Evolutionary conservation across 1,140 invertebrate genomes (phyloP).

Genomic region (Drosophila ogumai): DNA sequence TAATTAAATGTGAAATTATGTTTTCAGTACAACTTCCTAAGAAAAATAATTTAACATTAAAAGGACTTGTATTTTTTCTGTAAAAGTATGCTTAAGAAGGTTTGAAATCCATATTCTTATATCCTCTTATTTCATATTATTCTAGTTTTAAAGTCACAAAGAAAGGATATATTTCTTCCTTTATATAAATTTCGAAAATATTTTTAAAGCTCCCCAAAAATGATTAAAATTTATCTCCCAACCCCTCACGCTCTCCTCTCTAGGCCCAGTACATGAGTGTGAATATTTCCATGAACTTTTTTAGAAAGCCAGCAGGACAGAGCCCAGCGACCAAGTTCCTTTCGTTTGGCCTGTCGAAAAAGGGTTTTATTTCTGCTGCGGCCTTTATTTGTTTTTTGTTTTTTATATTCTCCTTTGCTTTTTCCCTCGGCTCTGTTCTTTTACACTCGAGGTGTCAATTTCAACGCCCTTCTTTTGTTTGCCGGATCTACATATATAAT

Average conservation of each 20-base stretch:
- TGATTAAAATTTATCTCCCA: background rate
- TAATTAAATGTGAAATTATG: background rate
- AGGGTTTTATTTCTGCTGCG: slow-evolving; percentile 57
- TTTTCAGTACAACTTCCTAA: background rate
- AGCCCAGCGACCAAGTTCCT: slow-evolving; percentile 39
- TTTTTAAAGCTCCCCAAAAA: background rate
- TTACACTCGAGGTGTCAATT: slow-evolving; percentile 82
- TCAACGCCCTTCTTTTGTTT: slow-evolving; percentile 82
- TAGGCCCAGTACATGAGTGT: slow-evolving; percentile 12
- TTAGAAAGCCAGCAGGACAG: slow-evolving; percentile 61
- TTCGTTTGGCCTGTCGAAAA: slow-evolving; percentile 55
- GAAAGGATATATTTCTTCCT: fast-evolving
- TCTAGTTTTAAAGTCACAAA: background rate
- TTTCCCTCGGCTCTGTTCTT: slow-evolving; percentile 61
- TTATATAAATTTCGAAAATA: background rate
- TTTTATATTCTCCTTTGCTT: slow-evolving; percentile 28
- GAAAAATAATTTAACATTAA: background rate
- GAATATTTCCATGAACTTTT: slow-evolving; percentile 42
- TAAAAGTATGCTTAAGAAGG: too few relatives aligned
- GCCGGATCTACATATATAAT: slow-evolving; percentile 45
- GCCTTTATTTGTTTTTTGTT: slow-evolving; percentile 52
- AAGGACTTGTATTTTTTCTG: too few relatives aligned
- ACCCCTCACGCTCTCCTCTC: slow-evolving; percentile 22
- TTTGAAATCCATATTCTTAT: too few relatives aligned
- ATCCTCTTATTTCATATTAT: background rate